Evolutionary conservation across 2,113 vertebrate species (phyloP), one percentile per base, ranked within the genome.

Genomic region (Tylochromis polylepis): DNA sequence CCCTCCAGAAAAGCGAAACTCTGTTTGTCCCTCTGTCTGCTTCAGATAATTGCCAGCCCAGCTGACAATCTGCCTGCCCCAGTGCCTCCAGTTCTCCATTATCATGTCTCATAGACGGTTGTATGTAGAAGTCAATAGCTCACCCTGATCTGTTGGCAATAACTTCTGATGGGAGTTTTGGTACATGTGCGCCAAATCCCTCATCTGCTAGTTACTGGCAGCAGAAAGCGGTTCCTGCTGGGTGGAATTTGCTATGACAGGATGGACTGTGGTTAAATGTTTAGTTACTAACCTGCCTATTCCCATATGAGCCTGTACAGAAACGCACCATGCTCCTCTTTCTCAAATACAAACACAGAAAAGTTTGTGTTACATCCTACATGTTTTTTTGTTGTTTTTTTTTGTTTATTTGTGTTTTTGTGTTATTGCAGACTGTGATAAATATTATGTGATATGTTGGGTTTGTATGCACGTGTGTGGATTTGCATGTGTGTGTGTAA

Each of bases 71-170:
- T 83, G 87, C 57, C 81, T 83, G 90, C 72, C 83, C 65, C 51
- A 75, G 72, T 79, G 87, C 82, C 87, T 89, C 62, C 87, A 77
- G 59, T 34, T 82, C 77, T 88, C 75, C 85, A 86, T 92, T 89
- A 89, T 89, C 75, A 85, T 85, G 85, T 91, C 77, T 87, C 82
- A 56, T 85, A 88, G 38, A 84, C 41, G 75, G 83, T 51, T 86
- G 46, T 88, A 87, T 75, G 82, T 60, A 72, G 38, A 85, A 90
- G 90, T 92, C 90, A 89, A 90, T 90, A 90, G 75, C 85, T 89
- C 85, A 90, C 15, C 82, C 85, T 84, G 89, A 83, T 91, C 79
- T 86, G 79, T 58, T 90, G 86, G 88, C 81, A 91, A 67, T 86
- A 65, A 85, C 77, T 83, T 89, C 29, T 65, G 62, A 60, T 82